Percentiles rank a stretch among this genome's conserved stretches.
Conservation (phyloP, 2,797 vertebrate genomes). For the Argya squamiceps region DNA sequence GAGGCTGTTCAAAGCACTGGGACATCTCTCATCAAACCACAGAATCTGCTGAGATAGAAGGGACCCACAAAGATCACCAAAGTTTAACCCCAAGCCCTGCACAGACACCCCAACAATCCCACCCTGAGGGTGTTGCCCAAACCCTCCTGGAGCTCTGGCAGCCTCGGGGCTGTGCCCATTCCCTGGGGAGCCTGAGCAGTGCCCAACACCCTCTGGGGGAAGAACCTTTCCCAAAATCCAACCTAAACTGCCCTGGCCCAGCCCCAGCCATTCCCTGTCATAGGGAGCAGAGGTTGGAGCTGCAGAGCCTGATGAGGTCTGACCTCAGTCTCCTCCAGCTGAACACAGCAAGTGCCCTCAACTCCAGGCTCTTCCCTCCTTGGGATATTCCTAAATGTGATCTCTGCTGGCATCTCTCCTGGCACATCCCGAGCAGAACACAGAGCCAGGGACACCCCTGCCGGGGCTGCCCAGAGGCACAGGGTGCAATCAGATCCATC, state of each 20-base stretch:
- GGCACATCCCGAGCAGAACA: accelerated
- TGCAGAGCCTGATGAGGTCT: background rate
- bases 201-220: background rate
- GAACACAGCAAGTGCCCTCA: background rate
- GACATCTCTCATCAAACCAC: background rate
- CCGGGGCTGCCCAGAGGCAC: background rate
- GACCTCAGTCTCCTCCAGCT: background rate
- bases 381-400: background rate
- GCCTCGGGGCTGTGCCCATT: accelerated
- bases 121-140: accelerated
- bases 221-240: background rate
- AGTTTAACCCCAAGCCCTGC: background rate
- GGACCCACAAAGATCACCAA: background rate
- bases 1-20: background rate
- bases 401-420: background rate
- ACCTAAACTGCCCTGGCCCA: accelerated
- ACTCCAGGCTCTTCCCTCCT: background rate
- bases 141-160: background rate
- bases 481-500: accelerated
- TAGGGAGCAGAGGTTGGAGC: background rate
- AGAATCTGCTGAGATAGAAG: background rate
- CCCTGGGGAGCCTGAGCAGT: background rate
- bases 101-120: background rate
- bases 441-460: accelerated
- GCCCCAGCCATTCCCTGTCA: accelerated